Base-by-base conservation (phyloP, 92 coral and sea anemone species). In the Porites cylindrica region DNA sequence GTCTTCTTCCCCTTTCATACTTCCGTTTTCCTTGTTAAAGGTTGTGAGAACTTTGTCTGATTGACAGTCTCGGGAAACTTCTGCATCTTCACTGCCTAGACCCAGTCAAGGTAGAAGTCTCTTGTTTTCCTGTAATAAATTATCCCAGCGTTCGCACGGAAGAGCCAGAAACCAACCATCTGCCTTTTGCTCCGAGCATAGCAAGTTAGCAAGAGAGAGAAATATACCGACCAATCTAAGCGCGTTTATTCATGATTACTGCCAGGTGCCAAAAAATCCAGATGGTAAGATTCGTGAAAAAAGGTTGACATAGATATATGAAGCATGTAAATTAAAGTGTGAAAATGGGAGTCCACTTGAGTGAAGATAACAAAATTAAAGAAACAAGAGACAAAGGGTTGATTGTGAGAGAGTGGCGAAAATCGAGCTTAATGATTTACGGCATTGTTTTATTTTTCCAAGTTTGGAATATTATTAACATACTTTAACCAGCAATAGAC, bases 31-130 rank as follows among this genome's bases (percentile, higher is more conserved):
- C 66, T 14, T 70, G 6, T 70, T 26, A 12, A 29, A 88, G 88
- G 91, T 16, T 88, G 91, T 60, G 76, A 73, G 5, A 47, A 60
- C 51, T 81, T 88, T 81, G 88, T 88, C 8, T 61, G 75, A 79
- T 87, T 54, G 86, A 89, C 70, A 89, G 92, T 8, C 63, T 89
- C 20, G 83, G 92, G 92, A 89, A 89, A 63, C 84, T 83, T 10
- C 59, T 89, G 9, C 80, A 66, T 82, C 92, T 85, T 2, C 92
- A 89, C 73, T 89, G 89, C 65, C 51, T 89, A 69, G 84, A 89
- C 58, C 92, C 92, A 47, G 89, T 89, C 8, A 83, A 84, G 72
- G 14, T 88, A 62, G 71, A 64, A 61, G 84, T 89, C 18, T 67
- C 43, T 80, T 90, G 86, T 6, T 38, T 90, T 18, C 93, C 90